Evolutionary conservation across 1,140 invertebrate genomes (phyloP).

Genomic region (Zaprionus africanus): DNA sequence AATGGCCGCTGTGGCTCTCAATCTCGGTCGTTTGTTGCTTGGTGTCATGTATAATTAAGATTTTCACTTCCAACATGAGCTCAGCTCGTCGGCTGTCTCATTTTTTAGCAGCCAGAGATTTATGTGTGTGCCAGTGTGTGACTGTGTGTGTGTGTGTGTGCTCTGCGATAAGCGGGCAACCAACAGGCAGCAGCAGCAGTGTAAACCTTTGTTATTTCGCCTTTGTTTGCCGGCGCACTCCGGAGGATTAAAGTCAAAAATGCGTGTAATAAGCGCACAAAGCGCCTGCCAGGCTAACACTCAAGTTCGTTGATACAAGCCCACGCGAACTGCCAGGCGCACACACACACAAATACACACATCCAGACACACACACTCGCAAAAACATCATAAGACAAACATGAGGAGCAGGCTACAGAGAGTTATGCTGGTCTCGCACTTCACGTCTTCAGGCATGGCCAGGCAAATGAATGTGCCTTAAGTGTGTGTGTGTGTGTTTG

Average conservation of each 20-base stretch:
- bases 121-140: constrained; percentile 43
- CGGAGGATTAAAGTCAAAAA: constrained; percentile 82
- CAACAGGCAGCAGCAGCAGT: constrained; percentile 67
- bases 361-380: constrained; percentile 23
- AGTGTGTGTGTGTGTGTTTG: constrained; percentile 19
- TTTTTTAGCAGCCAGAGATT: constrained; percentile 50
- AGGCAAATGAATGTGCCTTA: constrained; percentile 69
- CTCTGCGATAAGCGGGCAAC: constrained; percentile 73
- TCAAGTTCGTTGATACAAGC: constrained; percentile 39
- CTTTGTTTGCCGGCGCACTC: constrained; percentile 75
- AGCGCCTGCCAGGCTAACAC: constrained; percentile 55
- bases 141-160: constrained; percentile 31
- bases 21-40: constrained; percentile 54
- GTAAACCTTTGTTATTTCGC: constrained; percentile 81
- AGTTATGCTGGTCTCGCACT: constrained; percentile 61
- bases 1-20: constrained; percentile 65
- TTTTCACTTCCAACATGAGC: constrained; percentile 73
- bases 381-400: constrained; percentile 54
- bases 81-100: constrained; percentile 46
- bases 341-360: constrained; percentile 19
- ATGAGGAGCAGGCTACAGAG: constrained; percentile 64
- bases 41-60: constrained; percentile 82
- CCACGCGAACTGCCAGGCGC: constrained; percentile 30
- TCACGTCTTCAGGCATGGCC: constrained; percentile 34
- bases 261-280: constrained; percentile 82